A percentile compares a stretch with the other conserved stretches of the same genome.
phyloP scores from a whole-genome alignment of 1,140 invertebrate species.

The Sminthurides bifidus region DNA sequence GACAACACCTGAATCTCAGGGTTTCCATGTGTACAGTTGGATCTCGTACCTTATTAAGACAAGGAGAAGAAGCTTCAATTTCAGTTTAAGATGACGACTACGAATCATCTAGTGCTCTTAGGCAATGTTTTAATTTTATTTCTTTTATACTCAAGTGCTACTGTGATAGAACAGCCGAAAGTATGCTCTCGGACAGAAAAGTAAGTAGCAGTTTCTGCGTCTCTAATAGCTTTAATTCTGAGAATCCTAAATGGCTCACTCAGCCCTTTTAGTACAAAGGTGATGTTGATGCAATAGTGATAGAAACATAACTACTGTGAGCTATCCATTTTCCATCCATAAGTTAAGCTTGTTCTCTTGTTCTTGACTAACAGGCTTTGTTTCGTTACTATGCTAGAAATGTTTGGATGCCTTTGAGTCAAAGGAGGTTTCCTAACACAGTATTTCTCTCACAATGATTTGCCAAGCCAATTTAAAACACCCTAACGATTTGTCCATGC shows the following conservation, averaged over 20 bases:
- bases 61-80: background rate
- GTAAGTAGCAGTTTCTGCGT: constrained; percentile 10
- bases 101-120: background rate
- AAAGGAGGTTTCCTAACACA: no score
- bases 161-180: constrained; percentile 20
- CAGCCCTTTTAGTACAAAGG: no score
- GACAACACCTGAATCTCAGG: background rate
- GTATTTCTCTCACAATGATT: no score
- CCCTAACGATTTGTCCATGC: no score
- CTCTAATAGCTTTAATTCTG: no score
- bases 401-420: no score
- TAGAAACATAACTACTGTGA: no score
- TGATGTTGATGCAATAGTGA: no score
- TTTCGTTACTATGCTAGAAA: background rate
- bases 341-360: background rate
- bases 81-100: background rate
- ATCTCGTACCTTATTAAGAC: background rate
- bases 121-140: background rate
- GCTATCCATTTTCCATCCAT: no score
- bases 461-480: no score
- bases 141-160: background rate
- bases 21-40: background rate
- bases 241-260: no score
- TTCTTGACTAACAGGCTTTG: background rate
- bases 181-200: constrained; percentile 22